Evolutionary conservation across 2,797 vertebrate genomes (phyloP), one percentile per base, ranked within the genome.

Genomic region (Acanthopagrus latus): DNA sequence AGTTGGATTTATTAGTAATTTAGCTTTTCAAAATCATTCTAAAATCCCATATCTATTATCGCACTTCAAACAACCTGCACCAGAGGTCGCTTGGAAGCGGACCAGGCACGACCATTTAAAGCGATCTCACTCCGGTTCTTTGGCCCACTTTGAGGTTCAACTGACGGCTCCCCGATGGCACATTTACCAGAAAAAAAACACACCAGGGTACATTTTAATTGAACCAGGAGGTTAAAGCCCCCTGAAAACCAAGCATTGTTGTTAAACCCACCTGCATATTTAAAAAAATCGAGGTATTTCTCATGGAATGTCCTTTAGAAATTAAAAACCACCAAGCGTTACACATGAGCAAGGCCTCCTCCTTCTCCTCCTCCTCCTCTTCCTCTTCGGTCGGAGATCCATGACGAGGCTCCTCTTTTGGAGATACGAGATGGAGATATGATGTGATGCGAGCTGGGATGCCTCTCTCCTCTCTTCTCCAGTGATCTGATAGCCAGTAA

Each of bases 401-500:
- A 20, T 74, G 74, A 80, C 67, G 43, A 66, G 64, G 57, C 66
- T 81, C 57, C 54, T 87, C 74, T 76, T 84, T 82, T 68, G 64
- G 67, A 82, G 74, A 89, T 78, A 62, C 73, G 75, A 78, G 72
- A 76, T 77, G 54, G 27, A 78, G 77, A 81, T 83, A 64, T 71
- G 78, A 87, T 81, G 72, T 70, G 81, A 85, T 85, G 76, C 81
- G 80, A 78, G 46, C 60, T 73, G 9, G 59, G 71, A 79, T 84
- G 52, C 66, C 67, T 82, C 81, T 78, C 75, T 84, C 73, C 66
- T 74, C 80, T 62, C 82, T 59, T 76, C 76, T 80, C 71, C 65
- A 74, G 59, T 86, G 83, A 92, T 86, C 88, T 91, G 91, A 93
- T 89, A 86, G 79, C 70, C 74, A 62, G 78, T 91, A 91, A 91